Conservation (phyloP, 53 echinoderm and acorn worm species). For the Zoroaster sp. region DNA sequence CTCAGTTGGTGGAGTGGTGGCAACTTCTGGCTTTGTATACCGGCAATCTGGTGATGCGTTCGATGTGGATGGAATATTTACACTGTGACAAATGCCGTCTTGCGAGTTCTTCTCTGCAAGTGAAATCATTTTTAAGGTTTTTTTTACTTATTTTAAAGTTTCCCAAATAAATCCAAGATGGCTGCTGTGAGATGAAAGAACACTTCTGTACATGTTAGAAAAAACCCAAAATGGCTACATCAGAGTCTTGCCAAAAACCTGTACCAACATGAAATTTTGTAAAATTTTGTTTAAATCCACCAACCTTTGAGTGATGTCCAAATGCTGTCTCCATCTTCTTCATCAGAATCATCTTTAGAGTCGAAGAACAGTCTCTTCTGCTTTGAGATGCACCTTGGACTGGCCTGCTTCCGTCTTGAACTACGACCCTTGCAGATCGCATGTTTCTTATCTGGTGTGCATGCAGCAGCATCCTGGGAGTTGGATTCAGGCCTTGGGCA, state of each 20-base stretch:
- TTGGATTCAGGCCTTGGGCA: background rate
- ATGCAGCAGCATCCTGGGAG: background rate
- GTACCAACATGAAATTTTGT: too few species aligned
- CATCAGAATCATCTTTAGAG: background rate
- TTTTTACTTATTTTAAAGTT: too few species aligned
- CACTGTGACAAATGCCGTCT: background rate
- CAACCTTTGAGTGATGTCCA: background rate
- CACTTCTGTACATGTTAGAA: too few species aligned
- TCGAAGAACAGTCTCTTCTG: background rate
- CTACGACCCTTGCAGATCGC: slow-evolving; percentile 4
- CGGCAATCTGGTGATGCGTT: background rate
- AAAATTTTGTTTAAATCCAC: too few species aligned
- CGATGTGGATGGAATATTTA: background rate
- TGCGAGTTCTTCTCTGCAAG: background rate
- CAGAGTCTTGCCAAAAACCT: too few species aligned
- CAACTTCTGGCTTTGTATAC: background rate
- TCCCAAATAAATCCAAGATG: too few species aligned
- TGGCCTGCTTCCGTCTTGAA: slow-evolving; percentile 42
- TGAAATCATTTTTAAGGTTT: too few species aligned
- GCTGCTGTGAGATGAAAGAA: too few species aligned
- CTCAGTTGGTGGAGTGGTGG: background rate
- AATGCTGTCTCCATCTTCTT: background rate
- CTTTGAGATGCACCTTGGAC: slow-evolving; percentile 41
- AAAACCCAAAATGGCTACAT: too few species aligned
- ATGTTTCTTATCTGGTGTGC: background rate